These are phyloP conservation scores for Pseudopodoces humilis DNA, from an alignment of 2,113 vertebrate species.

Conservation along the genomic window DNA sequence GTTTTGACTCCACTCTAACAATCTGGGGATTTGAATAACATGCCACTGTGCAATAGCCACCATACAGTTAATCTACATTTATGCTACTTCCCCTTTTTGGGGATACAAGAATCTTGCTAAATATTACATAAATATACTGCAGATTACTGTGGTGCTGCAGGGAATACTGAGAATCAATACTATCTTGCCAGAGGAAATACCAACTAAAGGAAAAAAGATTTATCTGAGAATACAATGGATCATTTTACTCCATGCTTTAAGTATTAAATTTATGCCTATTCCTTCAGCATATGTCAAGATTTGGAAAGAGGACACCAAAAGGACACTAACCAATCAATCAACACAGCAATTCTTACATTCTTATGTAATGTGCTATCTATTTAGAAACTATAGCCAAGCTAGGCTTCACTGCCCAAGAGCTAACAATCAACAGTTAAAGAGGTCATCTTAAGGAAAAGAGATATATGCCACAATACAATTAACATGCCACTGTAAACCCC, in stretches of 20 bases:
- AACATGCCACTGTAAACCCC: background rate
- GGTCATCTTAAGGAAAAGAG: background rate
- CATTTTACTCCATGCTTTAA: background rate
- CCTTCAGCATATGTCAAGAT: background rate
- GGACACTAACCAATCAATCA: background rate
- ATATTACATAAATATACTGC: background rate
- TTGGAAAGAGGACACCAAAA: slow-evolving; percentile 19
- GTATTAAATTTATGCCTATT: slow-evolving; percentile 19
- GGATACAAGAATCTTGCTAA: background rate
- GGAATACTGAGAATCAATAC: background rate
- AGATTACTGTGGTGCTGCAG: background rate
- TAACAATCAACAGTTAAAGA: background rate
- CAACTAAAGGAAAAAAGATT: background rate
- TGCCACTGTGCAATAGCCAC: background rate
- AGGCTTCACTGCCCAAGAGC: background rate
- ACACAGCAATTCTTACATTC: background rate
- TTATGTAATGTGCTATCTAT: background rate
- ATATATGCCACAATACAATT: background rate
- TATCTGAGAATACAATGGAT: background rate
- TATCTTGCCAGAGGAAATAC: background rate
- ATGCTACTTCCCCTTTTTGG: background rate
- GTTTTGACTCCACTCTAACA: background rate
- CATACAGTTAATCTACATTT: background rate
- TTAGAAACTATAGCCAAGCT: background rate
- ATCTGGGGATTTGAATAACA: background rate